A percentile compares a stretch with the other conserved stretches of the same genome.
phyloP scores from a whole-genome alignment of 2,797 vertebrate genomes.

The Sternotherus odoratus region DNA sequence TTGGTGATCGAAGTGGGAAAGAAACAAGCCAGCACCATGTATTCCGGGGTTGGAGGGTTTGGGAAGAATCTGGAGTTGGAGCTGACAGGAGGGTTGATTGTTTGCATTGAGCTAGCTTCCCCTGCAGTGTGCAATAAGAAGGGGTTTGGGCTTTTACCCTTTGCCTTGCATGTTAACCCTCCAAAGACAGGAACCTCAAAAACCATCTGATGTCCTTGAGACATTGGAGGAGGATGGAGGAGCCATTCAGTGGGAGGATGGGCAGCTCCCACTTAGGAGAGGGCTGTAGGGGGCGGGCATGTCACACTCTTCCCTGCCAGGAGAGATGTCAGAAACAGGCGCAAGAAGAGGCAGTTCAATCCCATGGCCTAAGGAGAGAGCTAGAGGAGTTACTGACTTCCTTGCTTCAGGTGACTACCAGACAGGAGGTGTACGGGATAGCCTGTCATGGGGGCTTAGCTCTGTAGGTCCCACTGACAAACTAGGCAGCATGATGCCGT shows the following conservation, averaged over 20 bases:
- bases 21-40: neutral
- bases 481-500: neutral
- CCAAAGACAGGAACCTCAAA: neutral
- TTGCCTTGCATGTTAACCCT: neutral
- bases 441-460: neutral
- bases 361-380: neutral
- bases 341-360: neutral
- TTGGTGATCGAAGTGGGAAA: neutral
- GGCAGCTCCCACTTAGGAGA: neutral
- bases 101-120: neutral
- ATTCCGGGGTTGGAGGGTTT: neutral
- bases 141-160: neutral
- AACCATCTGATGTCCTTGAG: neutral
- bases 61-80: neutral
- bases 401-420: neutral
- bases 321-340: neutral
- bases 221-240: too few relatives aligned
- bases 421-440: neutral
- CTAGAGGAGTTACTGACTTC: neutral
- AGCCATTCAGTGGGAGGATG: neutral
- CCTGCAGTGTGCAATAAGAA: neutral
- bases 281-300: neutral
- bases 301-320: too few relatives aligned
- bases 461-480: neutral
- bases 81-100: too few relatives aligned